Conservation (phyloP, 2,797 vertebrate genomes). For the Arrhamphus sclerolepis region DNA sequence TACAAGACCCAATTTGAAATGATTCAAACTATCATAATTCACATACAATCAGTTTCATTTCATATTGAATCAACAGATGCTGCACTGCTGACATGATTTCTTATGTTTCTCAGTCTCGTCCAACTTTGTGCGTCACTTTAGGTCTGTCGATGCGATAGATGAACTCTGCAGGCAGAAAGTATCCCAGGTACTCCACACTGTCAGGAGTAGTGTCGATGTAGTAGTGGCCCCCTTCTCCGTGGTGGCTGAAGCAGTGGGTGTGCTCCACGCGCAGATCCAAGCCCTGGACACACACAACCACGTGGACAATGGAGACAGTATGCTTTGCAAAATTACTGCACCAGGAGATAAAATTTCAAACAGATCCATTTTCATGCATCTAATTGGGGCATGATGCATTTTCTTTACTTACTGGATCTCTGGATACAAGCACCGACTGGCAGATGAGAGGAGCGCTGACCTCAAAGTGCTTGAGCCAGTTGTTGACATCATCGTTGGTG, state of each 20-base stretch:
- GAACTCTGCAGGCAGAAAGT: slow-evolving; percentile 90
- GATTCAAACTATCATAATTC: slow-evolving; percentile 5
- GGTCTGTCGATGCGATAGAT: slow-evolving; percentile 95
- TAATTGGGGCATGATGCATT: background rate
- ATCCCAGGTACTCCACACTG: slow-evolving; percentile 90
- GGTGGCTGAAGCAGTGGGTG: slow-evolving; percentile 94
- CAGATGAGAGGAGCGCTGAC: slow-evolving; percentile 92
- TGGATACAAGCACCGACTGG: slow-evolving; percentile 94
- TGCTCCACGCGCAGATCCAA: slow-evolving; percentile 93
- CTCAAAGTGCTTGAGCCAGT: slow-evolving; percentile 93
- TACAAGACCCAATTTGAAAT: slow-evolving; percentile 1
- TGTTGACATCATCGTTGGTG: slow-evolving; percentile 88
- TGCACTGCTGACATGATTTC: background rate
- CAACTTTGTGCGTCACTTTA: slow-evolving; percentile 82
- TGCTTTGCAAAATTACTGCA: background rate
- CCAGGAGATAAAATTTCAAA: background rate
- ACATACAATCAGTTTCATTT: background rate
- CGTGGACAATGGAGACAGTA: background rate
- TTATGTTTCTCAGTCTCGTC: slow-evolving; percentile 80
- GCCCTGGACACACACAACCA: slow-evolving; percentile 77
- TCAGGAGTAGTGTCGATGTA: slow-evolving; percentile 94
- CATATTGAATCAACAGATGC: background rate
- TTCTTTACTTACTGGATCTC: slow-evolving; percentile 89
- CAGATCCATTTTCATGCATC: background rate
- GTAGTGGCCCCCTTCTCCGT: slow-evolving; percentile 96